Conservation (phyloP, 2,888 invertebrate species). For the Cryptosula pallasiana region DNA sequence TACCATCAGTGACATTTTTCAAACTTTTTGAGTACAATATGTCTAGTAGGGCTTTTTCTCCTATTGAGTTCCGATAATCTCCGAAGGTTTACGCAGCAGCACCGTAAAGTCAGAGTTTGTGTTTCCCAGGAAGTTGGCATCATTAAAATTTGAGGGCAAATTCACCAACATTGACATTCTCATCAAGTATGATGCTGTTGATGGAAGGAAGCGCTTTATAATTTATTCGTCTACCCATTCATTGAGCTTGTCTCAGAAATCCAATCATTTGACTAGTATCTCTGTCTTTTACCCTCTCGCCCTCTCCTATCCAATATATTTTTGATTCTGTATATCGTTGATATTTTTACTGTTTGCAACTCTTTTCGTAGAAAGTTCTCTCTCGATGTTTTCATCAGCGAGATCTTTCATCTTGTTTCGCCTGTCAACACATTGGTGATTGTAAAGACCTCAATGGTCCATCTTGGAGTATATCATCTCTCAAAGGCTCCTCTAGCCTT, state of each 20-base stretch:
- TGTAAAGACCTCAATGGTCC: too few species aligned
- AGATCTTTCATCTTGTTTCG: not conserved
- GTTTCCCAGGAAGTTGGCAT: not conserved
- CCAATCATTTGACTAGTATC: too few species aligned
- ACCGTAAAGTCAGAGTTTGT: not conserved
- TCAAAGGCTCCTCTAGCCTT: too few species aligned
- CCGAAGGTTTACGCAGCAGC: not conserved
- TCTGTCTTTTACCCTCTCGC: too few species aligned
- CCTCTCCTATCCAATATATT: not conserved
- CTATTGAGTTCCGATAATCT: not conserved
- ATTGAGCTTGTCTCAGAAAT: too few species aligned
- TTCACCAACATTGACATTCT: too few species aligned
- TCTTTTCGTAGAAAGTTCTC: not conserved
- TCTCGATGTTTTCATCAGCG: not conserved
- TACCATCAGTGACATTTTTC: not conserved
- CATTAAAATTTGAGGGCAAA: not conserved
- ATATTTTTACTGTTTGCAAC: not conserved
- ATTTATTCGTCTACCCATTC: too few species aligned
- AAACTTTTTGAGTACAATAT: not conserved
- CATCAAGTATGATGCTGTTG: too few species aligned
- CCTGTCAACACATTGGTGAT: too few species aligned
- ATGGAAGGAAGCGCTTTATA: too few species aligned
- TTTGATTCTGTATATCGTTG: not conserved
- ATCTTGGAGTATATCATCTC: too few species aligned
- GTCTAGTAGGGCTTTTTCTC: not conserved